Evolutionary conservation across 2,797 vertebrate species (phyloP).

Genomic region (Bufotes viridis): DNA sequence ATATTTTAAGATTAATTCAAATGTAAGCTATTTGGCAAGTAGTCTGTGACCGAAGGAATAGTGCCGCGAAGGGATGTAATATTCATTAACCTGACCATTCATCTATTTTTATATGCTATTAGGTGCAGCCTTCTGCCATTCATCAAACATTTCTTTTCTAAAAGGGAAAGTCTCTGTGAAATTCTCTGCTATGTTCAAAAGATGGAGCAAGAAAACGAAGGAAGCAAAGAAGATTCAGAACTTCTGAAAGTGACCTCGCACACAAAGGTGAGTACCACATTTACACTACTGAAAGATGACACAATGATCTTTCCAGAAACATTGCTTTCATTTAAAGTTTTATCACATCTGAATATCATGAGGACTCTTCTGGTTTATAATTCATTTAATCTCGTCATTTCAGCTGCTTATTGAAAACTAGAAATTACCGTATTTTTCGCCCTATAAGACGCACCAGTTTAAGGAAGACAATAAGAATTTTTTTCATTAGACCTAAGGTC

Average conservation of each 20-base stretch:
- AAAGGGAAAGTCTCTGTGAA: constrained; percentile 1
- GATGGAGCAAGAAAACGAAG: background rate
- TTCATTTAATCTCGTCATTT: background rate
- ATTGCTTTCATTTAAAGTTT: background rate
- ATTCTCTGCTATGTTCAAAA: background rate
- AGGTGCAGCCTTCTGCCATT: background rate
- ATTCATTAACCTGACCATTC: constrained; percentile 13
- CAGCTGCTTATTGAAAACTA: background rate
- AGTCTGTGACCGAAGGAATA: background rate
- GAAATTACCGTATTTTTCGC: background rate
- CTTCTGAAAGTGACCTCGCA: background rate
- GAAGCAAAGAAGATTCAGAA: background rate
- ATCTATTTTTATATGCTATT: background rate
- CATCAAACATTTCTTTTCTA: constrained; percentile 29
- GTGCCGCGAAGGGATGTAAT: background rate
- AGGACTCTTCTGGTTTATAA: background rate
- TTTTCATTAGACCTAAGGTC: too few relatives aligned
- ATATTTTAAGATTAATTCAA: background rate
- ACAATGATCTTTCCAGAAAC: constrained; percentile 47
- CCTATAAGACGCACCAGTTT: too few relatives aligned
- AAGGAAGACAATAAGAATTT: too few relatives aligned
- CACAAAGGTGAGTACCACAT: constrained; percentile 44
- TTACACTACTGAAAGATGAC: constrained; percentile 44
- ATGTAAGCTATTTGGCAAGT: background rate
- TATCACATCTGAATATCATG: background rate